Conservation (phyloP, 2,113 vertebrate species). For the Fulica atra region DNA sequence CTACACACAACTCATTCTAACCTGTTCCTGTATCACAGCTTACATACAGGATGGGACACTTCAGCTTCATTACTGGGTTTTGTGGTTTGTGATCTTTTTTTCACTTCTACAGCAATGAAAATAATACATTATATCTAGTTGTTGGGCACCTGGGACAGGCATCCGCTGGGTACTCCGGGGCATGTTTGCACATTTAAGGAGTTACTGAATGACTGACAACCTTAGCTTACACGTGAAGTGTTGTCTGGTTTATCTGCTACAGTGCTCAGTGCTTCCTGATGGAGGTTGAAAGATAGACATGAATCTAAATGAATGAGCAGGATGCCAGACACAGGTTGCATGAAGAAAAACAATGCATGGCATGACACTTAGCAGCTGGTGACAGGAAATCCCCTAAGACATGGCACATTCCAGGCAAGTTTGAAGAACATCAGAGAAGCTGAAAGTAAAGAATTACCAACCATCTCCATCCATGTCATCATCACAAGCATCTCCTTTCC, state of each 20-base stretch:
- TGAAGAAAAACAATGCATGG: neutral
- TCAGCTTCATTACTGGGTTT: neutral
- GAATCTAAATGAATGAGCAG: neutral
- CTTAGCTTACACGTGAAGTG: neutral
- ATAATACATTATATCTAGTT: neutral
- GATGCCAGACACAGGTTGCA: neutral
- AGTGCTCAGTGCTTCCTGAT: neutral
- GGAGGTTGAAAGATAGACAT: neutral
- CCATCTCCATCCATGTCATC: slow-evolving; percentile 97
- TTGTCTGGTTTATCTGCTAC: neutral
- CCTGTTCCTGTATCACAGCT: neutral
- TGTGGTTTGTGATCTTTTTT: neutral
- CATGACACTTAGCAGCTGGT: neutral
- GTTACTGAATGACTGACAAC: neutral
- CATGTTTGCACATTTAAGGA: neutral
- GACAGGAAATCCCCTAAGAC: neutral
- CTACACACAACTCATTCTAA: neutral
- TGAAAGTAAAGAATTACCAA: slow-evolving; percentile 56
- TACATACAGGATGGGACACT: neutral
- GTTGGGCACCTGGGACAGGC: neutral
- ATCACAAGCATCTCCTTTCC: slow-evolving; percentile 93
- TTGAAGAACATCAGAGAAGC: neutral
- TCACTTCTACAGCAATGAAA: neutral
- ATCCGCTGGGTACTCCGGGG: neutral
- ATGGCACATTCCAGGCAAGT: neutral